phyloP scores from a whole-genome alignment of 2,113 vertebrate species.

The Ranitomeya variabilis region DNA sequence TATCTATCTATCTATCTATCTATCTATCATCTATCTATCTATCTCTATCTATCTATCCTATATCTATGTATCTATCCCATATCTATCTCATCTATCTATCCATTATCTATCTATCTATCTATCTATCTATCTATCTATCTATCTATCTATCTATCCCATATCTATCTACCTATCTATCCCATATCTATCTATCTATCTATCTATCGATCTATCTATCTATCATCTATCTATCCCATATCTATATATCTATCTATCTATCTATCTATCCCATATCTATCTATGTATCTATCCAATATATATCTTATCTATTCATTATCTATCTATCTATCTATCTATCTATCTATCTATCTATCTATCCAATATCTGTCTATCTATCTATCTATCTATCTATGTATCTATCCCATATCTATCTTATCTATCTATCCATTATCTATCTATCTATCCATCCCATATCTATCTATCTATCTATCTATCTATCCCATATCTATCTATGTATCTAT shows the following conservation, averaged over 20 bases:
- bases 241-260: background rate
- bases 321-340: background rate
- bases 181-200: background rate
- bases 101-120: too few species aligned
- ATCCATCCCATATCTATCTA: background rate
- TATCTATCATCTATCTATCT: background rate
- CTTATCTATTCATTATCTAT: background rate
- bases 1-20: background rate
- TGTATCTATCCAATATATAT: too few species aligned
- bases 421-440: conserved; percentile 1
- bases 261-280: too few species aligned
- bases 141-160: background rate
- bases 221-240: conserved; percentile 10
- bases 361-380: background rate
- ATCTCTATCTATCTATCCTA: background rate
- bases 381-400: background rate
- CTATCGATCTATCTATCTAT: conserved; percentile 1
- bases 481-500: background rate
- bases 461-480: background rate
- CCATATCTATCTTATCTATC: background rate
- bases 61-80: background rate
- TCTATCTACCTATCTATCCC: background rate
- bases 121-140: too few species aligned
- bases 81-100: too few species aligned
- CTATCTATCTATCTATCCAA: background rate